These are phyloP conservation scores for Callipepla squamata DNA, from an alignment of 2,113 vertebrate species.

Conservation along the genomic window DNA sequence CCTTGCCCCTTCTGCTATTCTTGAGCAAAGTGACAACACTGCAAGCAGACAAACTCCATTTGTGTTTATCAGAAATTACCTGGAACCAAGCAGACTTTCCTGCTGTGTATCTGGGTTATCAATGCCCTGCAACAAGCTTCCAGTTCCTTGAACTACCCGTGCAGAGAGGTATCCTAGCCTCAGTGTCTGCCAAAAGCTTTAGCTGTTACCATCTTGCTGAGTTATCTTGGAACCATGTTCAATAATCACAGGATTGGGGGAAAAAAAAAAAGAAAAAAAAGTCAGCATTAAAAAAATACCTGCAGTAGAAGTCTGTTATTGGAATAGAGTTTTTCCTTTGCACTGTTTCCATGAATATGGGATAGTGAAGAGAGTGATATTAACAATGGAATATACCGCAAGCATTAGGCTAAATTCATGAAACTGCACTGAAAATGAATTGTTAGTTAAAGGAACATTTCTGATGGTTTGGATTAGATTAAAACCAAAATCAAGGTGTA, in stretches of 20 bases:
- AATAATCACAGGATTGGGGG: background rate
- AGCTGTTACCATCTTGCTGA: background rate
- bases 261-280: too few species aligned
- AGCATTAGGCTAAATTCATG: background rate
- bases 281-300: background rate
- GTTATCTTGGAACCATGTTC: background rate
- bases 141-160: fast-evolving
- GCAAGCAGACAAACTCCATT: background rate
- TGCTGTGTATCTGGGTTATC: background rate
- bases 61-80: background rate
- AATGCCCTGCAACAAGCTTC: background rate
- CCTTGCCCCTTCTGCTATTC: background rate
- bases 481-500: background rate
- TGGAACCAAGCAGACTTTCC: background rate
- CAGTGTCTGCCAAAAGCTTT: background rate
- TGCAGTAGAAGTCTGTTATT: background rate
- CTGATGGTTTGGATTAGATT: background rate
- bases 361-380: background rate
- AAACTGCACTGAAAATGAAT: background rate
- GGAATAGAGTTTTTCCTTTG: background rate
- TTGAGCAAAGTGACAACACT: background rate
- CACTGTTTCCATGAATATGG: background rate
- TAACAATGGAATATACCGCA: background rate
- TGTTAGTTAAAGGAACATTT: background rate
- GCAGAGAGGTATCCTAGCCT: background rate